Conservation (phyloP, 2,797 vertebrate genomes). For the Peromyscus melanophrys region DNA sequence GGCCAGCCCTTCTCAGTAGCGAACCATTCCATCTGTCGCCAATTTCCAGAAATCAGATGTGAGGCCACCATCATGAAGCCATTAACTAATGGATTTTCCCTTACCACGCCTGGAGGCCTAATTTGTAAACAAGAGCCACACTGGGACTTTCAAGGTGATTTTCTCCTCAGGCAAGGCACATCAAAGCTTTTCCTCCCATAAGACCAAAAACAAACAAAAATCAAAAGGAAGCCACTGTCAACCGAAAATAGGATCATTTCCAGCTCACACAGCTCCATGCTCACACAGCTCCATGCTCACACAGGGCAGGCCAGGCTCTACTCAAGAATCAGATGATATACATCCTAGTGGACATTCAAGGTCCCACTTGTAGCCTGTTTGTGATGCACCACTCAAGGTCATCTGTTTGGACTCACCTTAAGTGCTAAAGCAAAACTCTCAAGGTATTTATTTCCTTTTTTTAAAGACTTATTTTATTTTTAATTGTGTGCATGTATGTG, state of each 20-base stretch:
- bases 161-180: constrained; percentile 35
- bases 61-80: neutral
- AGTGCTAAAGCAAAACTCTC: constrained; percentile 26
- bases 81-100: constrained; percentile 52
- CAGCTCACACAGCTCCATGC: neutral
- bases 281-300: too few relatives aligned
- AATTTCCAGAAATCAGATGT: constrained; percentile 57
- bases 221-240: constrained; percentile 26
- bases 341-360: neutral
- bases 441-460: neutral
- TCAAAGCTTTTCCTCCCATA: constrained; percentile 28
- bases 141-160: constrained; percentile 50
- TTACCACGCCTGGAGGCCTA: neutral
- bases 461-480: neutral
- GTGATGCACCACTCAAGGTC: neutral
- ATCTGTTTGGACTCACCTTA: neutral
- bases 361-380: neutral
- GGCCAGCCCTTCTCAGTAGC: constrained; percentile 41
- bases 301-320: neutral
- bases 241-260: constrained; percentile 49
- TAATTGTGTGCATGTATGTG: neutral
- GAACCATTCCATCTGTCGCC: constrained; percentile 53
- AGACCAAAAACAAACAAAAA: neutral
- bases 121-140: constrained; percentile 46
- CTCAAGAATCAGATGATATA: neutral